Evolutionary conservation across 2,113 vertebrate species (phyloP).

Genomic region (Desmodus rotundus): DNA sequence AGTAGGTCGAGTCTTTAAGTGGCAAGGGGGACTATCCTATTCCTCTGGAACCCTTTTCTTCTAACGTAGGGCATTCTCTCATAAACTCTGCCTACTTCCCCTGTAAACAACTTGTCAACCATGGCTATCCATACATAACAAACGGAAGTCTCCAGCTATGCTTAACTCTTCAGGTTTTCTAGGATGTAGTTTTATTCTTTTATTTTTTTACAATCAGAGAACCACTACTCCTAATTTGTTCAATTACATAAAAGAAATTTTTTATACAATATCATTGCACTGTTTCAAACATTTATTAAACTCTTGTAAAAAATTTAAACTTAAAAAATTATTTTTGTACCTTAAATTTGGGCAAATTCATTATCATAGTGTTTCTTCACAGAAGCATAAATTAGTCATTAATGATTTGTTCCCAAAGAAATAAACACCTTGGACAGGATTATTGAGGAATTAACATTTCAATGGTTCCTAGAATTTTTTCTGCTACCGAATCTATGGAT

Average conservation of each 20-base stretch:
- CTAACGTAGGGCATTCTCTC: not conserved
- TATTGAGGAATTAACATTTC: constrained; percentile 31
- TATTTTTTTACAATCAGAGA: not conserved
- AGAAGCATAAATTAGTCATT: constrained; percentile 37
- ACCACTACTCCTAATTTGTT: not conserved
- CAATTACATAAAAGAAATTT: not conserved
- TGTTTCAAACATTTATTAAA: constrained; percentile 16
- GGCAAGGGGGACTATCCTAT: not conserved
- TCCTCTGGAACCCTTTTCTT: not conserved
- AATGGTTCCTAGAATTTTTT: constrained; percentile 13
- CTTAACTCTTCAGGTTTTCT: not conserved
- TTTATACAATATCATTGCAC: not conserved
- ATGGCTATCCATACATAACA: not conserved
- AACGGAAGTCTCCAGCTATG: not conserved
- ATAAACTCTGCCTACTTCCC: not conserved
- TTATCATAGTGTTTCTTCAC: constrained; percentile 17
- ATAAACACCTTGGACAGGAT: constrained; percentile 4
- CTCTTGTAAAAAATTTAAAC: not conserved
- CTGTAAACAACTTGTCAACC: not conserved
- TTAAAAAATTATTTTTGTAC: not conserved
- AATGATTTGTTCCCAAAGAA: constrained; percentile 24
- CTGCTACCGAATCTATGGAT: not conserved
- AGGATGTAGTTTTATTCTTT: not conserved
- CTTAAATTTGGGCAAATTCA: constrained; percentile 9
- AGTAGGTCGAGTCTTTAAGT: not conserved